A percentile compares a stretch with the other conserved stretches of the same genome.
These are phyloP conservation scores for Antheraea assamensis DNA, from an alignment of 2,888 invertebrate genomes.

Conservation along the genomic window DNA sequence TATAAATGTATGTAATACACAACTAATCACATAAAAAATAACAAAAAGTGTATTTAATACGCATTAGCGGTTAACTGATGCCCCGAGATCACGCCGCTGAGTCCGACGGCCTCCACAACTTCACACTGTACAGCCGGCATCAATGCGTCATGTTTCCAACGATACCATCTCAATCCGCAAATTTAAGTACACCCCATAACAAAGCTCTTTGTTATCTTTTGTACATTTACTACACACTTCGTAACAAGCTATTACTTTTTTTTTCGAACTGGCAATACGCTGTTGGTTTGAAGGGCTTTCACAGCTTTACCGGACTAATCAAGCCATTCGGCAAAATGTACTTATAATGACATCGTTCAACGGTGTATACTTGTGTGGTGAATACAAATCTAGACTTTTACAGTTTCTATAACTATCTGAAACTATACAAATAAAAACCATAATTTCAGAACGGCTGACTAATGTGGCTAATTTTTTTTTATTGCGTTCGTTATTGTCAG, in stretches of 20 bases:
- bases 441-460: too few species aligned
- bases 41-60: constrained; percentile 66
- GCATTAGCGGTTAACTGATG: constrained; percentile 68
- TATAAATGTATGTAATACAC: constrained; percentile 25
- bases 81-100: constrained; percentile 46
- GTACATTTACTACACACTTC: constrained; percentile 37
- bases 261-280: too few species aligned
- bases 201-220: constrained; percentile 37
- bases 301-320: too few species aligned
- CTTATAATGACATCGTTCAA: neutral
- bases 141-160: constrained; percentile 57
- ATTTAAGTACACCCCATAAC: constrained; percentile 47
- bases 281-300: too few species aligned
- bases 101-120: constrained; percentile 29
- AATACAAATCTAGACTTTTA: neutral
- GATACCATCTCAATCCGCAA: constrained; percentile 76
- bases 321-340: too few species aligned
- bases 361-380: neutral
- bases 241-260: constrained; percentile 31
- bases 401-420: neutral
- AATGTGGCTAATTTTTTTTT: too few species aligned
- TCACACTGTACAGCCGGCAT: constrained; percentile 40
- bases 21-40: constrained; percentile 30
- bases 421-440: neutral
- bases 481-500: too few species aligned